Percentiles rank a stretch among this genome's conserved stretches.
Evolutionary conservation across 2,888 invertebrate species (phyloP).

Genomic region (Mechanitis mazaeus): DNA sequence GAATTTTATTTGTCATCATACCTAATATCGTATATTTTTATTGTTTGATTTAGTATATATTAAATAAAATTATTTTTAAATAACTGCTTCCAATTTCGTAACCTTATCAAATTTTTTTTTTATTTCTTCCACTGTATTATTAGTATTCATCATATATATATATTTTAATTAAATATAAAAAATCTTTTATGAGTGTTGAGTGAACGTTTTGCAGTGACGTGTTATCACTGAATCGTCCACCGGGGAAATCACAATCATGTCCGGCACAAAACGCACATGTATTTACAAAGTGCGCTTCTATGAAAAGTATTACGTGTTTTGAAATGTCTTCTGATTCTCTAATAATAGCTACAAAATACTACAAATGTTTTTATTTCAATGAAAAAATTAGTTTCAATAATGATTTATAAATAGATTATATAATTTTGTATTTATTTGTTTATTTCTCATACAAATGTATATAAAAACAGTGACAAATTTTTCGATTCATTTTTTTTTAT

Average conservation of each 20-base stretch:
- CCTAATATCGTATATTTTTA: too few species aligned
- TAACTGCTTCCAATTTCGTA: too few species aligned
- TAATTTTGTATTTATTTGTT: too few species aligned
- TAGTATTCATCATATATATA: background rate
- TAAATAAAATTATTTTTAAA: too few species aligned
- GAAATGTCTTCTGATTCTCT: background rate
- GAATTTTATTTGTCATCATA: too few species aligned
- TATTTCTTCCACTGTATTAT: background rate
- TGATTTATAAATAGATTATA: too few species aligned
- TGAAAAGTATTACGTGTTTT: conserved; percentile 2
- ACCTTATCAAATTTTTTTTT: too few species aligned
- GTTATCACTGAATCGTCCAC: conserved; percentile 49
- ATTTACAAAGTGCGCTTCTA: conserved; percentile 16
- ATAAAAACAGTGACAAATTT: too few species aligned
- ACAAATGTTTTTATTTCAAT: background rate
- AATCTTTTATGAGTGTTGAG: conserved; percentile 12
- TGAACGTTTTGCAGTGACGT: conserved; percentile 27
- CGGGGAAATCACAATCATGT: conserved; percentile 58
- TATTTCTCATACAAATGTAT: too few species aligned
- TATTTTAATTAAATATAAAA: conserved; percentile 7
- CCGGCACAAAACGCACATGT: conserved; percentile 30
- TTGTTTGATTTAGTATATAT: too few species aligned
- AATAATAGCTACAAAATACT: background rate
- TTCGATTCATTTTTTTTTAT: too few species aligned
- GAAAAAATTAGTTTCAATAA: too few species aligned